Conservation (phyloP, 2,113 vertebrate genomes). For the Hypanus sabinus region DNA sequence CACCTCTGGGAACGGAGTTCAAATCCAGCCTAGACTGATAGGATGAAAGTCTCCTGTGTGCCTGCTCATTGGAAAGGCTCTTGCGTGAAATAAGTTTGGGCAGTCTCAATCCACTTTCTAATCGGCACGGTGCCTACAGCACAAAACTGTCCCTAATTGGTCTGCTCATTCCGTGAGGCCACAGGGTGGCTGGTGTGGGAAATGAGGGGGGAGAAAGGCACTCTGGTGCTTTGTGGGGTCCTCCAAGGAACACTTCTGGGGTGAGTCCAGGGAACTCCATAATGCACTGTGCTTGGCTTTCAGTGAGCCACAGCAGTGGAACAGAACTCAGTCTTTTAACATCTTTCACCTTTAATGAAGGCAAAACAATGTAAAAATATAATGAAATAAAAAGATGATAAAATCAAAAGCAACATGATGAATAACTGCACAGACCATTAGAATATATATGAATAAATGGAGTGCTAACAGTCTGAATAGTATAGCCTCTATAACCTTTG, state of each 20-base stretch:
- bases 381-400: background rate
- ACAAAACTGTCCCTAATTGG: conserved; percentile 27
- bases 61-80: background rate
- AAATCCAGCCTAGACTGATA: conserved; percentile 14
- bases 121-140: conserved; percentile 31
- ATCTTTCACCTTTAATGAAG: conserved; percentile 8
- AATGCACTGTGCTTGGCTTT: background rate
- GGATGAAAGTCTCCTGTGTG: conserved; percentile 34
- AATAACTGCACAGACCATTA: background rate
- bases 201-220: background rate
- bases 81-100: conserved; percentile 19
- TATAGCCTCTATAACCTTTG: background rate
- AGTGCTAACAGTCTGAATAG: background rate
- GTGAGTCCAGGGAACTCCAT: background rate
- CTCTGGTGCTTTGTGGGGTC: background rate
- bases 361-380: background rate
- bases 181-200: conserved; percentile 13
- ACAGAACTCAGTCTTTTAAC: background rate
- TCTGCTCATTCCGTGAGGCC: conserved; percentile 17
- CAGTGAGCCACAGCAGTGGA: background rate
- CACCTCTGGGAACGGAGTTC: conserved; percentile 29
- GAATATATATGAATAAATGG: background rate
- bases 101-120: conserved; percentile 34
- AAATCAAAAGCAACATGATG: background rate
- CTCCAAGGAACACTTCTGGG: background rate